A percentile compares a stretch with the other conserved stretches of the same genome.
These are phyloP conservation scores for Scleropages formosus DNA, from an alignment of 2,797 vertebrate genomes.

Conservation along the genomic window DNA sequence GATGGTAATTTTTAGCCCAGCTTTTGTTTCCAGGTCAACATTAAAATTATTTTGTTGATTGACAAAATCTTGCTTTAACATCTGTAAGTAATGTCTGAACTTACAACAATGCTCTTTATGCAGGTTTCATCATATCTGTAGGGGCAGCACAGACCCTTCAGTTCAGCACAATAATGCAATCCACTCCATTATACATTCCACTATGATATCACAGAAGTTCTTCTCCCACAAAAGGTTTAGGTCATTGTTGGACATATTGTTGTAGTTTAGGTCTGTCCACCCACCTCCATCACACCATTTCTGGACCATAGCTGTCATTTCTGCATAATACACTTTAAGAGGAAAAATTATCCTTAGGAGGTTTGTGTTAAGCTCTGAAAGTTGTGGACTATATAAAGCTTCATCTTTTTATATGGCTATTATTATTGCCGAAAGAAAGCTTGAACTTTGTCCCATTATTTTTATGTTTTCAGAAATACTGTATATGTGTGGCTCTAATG, in stretches of 20 bases:
- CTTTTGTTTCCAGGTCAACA: too few relatives aligned
- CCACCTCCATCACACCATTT: background rate
- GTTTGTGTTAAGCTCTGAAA: background rate
- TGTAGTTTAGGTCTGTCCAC: background rate
- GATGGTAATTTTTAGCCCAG: too few relatives aligned
- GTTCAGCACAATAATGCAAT: background rate
- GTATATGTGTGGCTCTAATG: background rate
- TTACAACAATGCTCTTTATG: too few relatives aligned
- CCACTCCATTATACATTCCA: background rate
- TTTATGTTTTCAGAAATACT: constrained; percentile 9
- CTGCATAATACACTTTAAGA: background rate
- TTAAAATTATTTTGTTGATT: too few relatives aligned
- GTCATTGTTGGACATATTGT: background rate
- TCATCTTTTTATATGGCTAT: background rate
- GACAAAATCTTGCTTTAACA: too few relatives aligned
- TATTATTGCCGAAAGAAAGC: background rate
- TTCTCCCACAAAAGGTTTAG: background rate
- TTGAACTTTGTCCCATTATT: background rate
- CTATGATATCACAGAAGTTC: background rate
- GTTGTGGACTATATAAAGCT: background rate
- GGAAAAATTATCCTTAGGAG: background rate
- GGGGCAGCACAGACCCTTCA: too few relatives aligned
- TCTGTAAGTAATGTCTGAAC: too few relatives aligned
- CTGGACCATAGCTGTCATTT: background rate
- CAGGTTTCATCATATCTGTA: too few relatives aligned